A percentile compares a stretch with the other conserved stretches of the same genome.
These are phyloP conservation scores for Drosophila prosaltans DNA, from an alignment of 1,140 invertebrate genomes.

Conservation along the genomic window DNA sequence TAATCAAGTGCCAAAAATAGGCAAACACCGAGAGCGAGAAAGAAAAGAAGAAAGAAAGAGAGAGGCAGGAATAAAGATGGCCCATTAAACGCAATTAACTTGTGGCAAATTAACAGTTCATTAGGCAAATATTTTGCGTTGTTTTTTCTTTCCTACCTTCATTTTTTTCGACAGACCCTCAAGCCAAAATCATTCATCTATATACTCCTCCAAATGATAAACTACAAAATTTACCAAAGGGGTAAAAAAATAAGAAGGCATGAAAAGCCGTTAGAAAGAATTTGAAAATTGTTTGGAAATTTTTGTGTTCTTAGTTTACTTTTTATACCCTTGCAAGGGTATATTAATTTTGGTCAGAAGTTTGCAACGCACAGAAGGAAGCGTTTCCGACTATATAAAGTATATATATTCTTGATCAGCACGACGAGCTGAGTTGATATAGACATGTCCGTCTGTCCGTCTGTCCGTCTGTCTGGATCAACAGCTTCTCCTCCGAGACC, in stretches of 20 bases:
- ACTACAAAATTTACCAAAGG: constrained; percentile 5
- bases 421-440: no score
- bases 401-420: no score
- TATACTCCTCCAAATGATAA: constrained; percentile 13
- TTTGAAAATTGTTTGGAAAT: constrained; percentile 19
- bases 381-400: no score
- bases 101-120: constrained; percentile 76
- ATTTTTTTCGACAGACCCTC: constrained; percentile 19
- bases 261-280: constrained; percentile 73
- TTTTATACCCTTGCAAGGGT: no score
- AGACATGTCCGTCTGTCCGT: no score
- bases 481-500: no score
- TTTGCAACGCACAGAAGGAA: no score
- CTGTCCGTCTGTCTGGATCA: no score
- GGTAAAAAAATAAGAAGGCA: constrained; percentile 20
- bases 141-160: constrained; percentile 43
- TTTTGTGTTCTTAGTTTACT: background rate
- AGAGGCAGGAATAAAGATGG: background rate
- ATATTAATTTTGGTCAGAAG: no score
- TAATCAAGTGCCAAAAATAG: constrained; percentile 72
- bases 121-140: constrained; percentile 68
- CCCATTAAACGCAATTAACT: constrained; percentile 73
- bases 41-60: constrained; percentile 14
- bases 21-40: constrained; percentile 34
- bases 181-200: constrained; percentile 22